phyloP scores from a whole-genome alignment of 2,113 vertebrate species.

The Osmerus mordax region DNA sequence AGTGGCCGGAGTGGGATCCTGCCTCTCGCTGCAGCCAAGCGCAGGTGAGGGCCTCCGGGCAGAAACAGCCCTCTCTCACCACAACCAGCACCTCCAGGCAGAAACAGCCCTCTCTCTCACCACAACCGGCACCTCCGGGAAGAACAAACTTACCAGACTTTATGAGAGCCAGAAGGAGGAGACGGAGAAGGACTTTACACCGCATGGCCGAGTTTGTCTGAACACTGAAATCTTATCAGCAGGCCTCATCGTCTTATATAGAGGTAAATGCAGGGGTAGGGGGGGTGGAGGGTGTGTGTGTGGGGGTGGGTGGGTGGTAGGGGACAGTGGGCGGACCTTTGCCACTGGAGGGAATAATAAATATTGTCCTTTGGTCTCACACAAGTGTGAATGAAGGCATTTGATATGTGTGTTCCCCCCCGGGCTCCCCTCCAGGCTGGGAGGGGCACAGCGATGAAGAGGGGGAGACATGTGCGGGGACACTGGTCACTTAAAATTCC shows the following conservation, averaged over 20 bases:
- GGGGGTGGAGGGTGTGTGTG: slow-evolving; percentile 13
- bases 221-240: slow-evolving; percentile 63
- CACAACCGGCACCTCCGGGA: too few species aligned
- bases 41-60: too few species aligned
- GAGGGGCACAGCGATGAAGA: slow-evolving; percentile 17
- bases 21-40: too few species aligned
- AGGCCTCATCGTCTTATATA: slow-evolving; percentile 52
- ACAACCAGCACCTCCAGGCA: too few species aligned
- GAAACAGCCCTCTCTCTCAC: not conserved
- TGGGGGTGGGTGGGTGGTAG: not conserved
- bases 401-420: slow-evolving; percentile 37
- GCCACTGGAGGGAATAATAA: slow-evolving; percentile 44
- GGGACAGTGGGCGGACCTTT: slow-evolving; percentile 55
- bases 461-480: slow-evolving; percentile 40
- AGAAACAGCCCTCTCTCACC: not conserved
- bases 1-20: too few species aligned
- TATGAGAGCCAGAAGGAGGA: slow-evolving; percentile 57
- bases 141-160: slow-evolving; percentile 66
- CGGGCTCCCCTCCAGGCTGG: not conserved
- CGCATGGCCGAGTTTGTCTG: slow-evolving; percentile 60
- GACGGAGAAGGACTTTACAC: slow-evolving; percentile 73
- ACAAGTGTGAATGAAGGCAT: slow-evolving; percentile 50
- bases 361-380: slow-evolving; percentile 46
- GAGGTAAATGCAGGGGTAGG: slow-evolving; percentile 24
- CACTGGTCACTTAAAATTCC: slow-evolving; percentile 73